Conservation (phyloP, 2,113 vertebrate genomes). For the Lasiurus cinereus region DNA sequence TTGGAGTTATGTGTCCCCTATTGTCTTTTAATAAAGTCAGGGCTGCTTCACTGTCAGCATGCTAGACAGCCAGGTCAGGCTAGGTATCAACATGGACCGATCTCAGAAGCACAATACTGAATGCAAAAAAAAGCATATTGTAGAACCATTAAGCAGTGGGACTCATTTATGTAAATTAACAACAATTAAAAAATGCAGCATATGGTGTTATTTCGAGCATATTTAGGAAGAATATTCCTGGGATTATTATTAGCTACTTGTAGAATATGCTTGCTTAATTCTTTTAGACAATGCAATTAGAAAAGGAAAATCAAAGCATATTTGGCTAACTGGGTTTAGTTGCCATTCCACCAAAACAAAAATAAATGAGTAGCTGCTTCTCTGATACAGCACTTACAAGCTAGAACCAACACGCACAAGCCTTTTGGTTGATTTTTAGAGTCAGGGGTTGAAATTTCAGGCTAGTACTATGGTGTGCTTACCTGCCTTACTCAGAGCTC, state of each 20-base stretch:
- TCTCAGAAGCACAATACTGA: background rate
- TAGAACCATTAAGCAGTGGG: background rate
- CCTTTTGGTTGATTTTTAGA: background rate
- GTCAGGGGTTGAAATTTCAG: background rate
- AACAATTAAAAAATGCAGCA: background rate
- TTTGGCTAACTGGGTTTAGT: background rate
- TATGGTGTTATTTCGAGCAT: slow-evolving; percentile 56
- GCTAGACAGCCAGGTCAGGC: background rate
- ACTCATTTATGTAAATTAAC: slow-evolving; percentile 17
- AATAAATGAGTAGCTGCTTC: slow-evolving; percentile 28
- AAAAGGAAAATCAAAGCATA: slow-evolving; percentile 26
- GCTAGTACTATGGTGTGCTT: background rate
- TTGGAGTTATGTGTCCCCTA: background rate
- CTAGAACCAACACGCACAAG: background rate
- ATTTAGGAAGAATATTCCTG: slow-evolving; percentile 30
- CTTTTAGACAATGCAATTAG: slow-evolving; percentile 13
- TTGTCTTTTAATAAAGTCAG: background rate
- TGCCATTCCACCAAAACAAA: background rate
- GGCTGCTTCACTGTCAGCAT: background rate
- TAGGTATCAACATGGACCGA: background rate
- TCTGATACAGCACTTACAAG: background rate
- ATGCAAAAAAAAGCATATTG: background rate
- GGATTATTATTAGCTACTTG: background rate
- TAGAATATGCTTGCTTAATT: slow-evolving; percentile 17
- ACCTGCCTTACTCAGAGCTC: background rate